These are phyloP conservation scores for Capricornis sumatraensis DNA, from an alignment of 2,113 vertebrate genomes.

Conservation along the genomic window DNA sequence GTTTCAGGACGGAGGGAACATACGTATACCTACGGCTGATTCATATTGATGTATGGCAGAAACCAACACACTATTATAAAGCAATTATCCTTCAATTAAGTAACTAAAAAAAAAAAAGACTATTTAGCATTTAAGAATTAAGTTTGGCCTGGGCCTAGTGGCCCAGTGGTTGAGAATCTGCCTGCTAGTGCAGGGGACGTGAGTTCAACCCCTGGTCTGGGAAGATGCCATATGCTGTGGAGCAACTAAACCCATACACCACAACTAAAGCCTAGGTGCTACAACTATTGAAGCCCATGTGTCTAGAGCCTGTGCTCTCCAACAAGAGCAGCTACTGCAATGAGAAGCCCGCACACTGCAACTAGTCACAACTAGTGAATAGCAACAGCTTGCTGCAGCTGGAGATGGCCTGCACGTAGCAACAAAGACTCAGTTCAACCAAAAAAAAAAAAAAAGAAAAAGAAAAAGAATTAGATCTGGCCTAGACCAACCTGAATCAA, in stretches of 20 bases:
- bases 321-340: background rate
- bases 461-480: background rate
- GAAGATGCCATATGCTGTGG: background rate
- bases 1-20: background rate
- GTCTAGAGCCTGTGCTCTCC: background rate
- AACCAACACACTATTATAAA: background rate
- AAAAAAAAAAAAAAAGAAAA: background rate
- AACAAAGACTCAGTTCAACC: background rate
- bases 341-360: rapidly evolving
- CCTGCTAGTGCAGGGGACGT: background rate
- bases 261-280: background rate
- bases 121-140: background rate
- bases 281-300: background rate
- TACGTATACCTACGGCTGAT: background rate
- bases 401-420: background rate
- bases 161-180: background rate
- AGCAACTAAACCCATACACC: background rate
- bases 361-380: background rate
- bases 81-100: background rate
- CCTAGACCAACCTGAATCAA: background rate
- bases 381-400: background rate
- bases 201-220: background rate
- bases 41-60: background rate
- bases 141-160: background rate
- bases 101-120: background rate